phyloP scores from a whole-genome alignment of 1,140 invertebrate genomes.

The Centruroides sculpturatus region DNA sequence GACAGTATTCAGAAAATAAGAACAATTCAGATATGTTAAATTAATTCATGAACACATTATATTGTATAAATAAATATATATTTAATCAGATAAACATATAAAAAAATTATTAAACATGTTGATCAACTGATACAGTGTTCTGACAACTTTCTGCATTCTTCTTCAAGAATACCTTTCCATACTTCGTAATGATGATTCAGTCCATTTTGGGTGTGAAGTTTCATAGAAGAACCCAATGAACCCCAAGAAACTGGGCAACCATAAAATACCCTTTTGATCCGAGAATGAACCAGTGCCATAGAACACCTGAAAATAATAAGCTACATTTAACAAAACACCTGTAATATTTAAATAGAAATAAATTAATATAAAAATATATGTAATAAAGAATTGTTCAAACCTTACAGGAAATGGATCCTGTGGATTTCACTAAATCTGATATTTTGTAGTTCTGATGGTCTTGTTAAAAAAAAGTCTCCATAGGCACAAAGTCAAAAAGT shows the following conservation, averaged over 20 bases:
- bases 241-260: slow-evolving; percentile 43
- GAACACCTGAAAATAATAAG: slow-evolving; percentile 38
- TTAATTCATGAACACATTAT: too few species aligned
- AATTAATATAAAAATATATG: background rate
- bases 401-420: too few species aligned
- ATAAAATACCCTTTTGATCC: slow-evolving; percentile 70
- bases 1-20: too few species aligned
- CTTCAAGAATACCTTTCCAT: slow-evolving; percentile 30
- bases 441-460: too few species aligned
- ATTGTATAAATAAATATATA: too few species aligned
- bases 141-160: slow-evolving; percentile 5
- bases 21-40: too few species aligned
- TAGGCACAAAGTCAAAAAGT: too few species aligned
- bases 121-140: too few species aligned
- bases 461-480: too few species aligned
- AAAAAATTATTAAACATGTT: too few species aligned
- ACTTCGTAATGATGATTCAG: slow-evolving; percentile 89
- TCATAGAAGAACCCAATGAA: slow-evolving; percentile 49
- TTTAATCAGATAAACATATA: too few species aligned
- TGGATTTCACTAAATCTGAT: too few species aligned
- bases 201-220: slow-evolving; percentile 57
- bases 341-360: slow-evolving; percentile 1
- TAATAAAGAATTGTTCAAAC: background rate
- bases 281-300: slow-evolving; percentile 83
- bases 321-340: background rate